Evolutionary conservation across 1,140 invertebrate species (phyloP), one percentile per base, ranked within the genome.

Genomic region (Polypedilum vanderplanki): DNA sequence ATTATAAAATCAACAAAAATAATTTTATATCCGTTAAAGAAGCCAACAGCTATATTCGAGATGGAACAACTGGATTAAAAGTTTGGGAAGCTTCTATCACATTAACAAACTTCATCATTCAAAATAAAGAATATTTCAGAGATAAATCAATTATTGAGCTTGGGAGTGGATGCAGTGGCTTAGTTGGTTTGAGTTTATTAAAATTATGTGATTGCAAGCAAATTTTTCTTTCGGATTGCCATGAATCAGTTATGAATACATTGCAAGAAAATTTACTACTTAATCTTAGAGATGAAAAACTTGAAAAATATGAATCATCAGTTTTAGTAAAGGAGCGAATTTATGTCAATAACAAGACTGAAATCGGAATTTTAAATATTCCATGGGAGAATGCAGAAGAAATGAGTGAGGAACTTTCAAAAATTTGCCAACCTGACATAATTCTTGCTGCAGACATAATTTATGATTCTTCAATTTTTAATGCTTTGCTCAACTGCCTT

Each of bases 31-130:
- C 79, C 5, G 24, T 82, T 7, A 78, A 78, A 1, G 81, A 82
- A 22, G 81, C 78, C 10, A 82, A 76, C 1, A 81, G 80, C 75
- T 82, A 81, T 57, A 80, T 82, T 0, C 76, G 75, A 73, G 79
- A 81, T 41, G 81, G 81, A 40, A 82, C 81, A 20, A 82, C 81
- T 0, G 81, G 81, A 0, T 74, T 82, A 8, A 82, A 81, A 74
- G 81, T 79, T 10, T 82, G 81, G 81, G 80, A 81, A 74, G 81
- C 81, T 3, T 79, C 81, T 0, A 40, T 82, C 40, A 80, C 78
- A 1, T 57, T 82, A n/a, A 76, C 78, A 12, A 80, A 82, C 12
- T 82, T 78, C 74, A 74, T 82, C 15, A 41, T 81, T 7, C 74
- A 79, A 17, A 78, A 82, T 65, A 40, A 24, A 0, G 73, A 74